A percentile compares a stretch with the other conserved stretches of the same genome.
Conservation (phyloP, 1,140 invertebrate genomes). For the Helicoverpa zea region DNA sequence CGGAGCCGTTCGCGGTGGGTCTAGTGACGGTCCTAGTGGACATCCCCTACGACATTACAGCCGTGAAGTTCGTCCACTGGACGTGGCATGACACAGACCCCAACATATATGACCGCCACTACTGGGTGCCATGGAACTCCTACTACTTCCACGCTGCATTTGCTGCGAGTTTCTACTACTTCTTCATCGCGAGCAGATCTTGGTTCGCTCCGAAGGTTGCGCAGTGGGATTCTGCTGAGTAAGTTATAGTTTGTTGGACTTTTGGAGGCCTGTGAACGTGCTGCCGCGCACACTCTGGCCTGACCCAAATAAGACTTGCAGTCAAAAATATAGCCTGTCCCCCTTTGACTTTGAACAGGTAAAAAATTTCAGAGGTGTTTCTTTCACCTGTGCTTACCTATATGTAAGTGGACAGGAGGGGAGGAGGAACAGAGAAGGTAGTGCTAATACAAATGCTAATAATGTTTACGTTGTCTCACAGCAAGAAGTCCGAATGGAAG, state of each 20-base stretch:
- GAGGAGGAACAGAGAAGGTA: not conserved
- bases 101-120: constrained; percentile 92
- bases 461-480: constrained; percentile 66
- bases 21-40: constrained; percentile 92
- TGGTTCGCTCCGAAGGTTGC: constrained; percentile 85
- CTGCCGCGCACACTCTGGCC: too few species aligned
- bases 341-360: too few species aligned
- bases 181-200: constrained; percentile 88
- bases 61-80: constrained; percentile 94
- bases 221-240: constrained; percentile 86
- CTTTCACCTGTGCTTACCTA: too few species aligned
- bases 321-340: too few species aligned
- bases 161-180: constrained; percentile 90
- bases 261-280: too few species aligned
- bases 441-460: too few species aligned
- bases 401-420: too few species aligned
- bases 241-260: constrained; percentile 47
- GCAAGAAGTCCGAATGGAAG: constrained; percentile 88
- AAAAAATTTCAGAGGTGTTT: too few species aligned
- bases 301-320: too few species aligned
- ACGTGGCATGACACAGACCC: constrained; percentile 95
- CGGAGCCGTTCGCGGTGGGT: constrained; percentile 92
- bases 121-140: constrained; percentile 93
- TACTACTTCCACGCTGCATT: constrained; percentile 94
- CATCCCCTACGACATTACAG: constrained; percentile 93